These are phyloP conservation scores for Patiria pectinifera DNA, from an alignment of 53 echinoderm and acorn worm genomes.

Conservation along the genomic window DNA sequence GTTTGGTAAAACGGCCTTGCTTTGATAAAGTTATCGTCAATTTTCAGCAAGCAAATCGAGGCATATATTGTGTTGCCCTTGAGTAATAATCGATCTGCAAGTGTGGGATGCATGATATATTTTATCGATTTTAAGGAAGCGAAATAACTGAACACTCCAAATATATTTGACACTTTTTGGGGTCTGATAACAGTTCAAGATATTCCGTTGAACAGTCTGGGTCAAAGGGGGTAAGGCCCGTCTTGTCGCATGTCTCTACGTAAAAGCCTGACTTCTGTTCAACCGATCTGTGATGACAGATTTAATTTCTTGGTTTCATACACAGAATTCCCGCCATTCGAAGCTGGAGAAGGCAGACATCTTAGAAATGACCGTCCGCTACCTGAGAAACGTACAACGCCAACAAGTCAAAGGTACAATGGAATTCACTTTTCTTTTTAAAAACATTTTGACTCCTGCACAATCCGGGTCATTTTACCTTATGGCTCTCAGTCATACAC, in stretches of 20 bases:
- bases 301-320: conserved; percentile 2
- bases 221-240: too few species aligned
- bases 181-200: too few species aligned
- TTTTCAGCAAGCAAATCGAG: background rate
- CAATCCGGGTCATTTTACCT: too few species aligned
- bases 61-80: background rate
- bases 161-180: too few species aligned
- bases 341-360: conserved; percentile 96
- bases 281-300: background rate
- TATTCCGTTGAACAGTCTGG: too few species aligned
- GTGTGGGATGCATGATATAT: background rate
- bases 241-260: too few species aligned
- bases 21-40: background rate
- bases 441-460: too few species aligned
- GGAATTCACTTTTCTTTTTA: background rate
- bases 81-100: background rate
- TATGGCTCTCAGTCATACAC: too few species aligned
- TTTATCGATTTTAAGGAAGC: too few species aligned
- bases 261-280: background rate
- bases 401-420: conserved; percentile 72
- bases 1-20: too few species aligned
- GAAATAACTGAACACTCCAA: too few species aligned
- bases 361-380: conserved; percentile 90
- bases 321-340: conserved; percentile 89
- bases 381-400: conserved; percentile 77